phyloP scores from a whole-genome alignment of 1,140 invertebrate genomes.

The Aradophagus sp. region DNA sequence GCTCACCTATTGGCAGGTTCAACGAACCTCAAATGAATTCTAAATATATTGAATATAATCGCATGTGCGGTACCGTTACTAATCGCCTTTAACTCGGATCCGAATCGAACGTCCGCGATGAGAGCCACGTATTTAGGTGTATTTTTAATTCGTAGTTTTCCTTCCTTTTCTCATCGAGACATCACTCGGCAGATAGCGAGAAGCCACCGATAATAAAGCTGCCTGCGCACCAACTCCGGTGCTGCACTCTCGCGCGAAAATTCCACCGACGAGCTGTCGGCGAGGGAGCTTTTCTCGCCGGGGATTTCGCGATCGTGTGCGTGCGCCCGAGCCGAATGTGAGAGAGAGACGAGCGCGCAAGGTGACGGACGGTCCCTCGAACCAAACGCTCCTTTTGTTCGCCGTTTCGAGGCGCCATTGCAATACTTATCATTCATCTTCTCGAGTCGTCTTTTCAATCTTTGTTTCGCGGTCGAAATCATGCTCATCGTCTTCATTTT shows the following conservation, averaged over 20 bases:
- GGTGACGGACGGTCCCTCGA: constrained; percentile 19
- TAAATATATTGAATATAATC: constrained; percentile 43
- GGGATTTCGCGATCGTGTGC: constrained; percentile 11
- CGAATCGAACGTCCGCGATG: constrained; percentile 15
- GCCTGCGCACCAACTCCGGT: constrained; percentile 36
- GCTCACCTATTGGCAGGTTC: too few species aligned
- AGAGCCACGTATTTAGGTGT: too few species aligned
- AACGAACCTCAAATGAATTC: constrained; percentile 45
- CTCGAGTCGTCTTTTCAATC: too few species aligned
- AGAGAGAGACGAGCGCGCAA: constrained; percentile 3
- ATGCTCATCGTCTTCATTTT: too few species aligned
- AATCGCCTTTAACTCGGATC: constrained; percentile 11
- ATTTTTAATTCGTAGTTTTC: too few species aligned
- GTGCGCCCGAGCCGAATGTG: not conserved
- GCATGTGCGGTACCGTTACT: constrained; percentile 28
- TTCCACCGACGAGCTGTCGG: constrained; percentile 35
- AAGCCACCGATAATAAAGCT: constrained; percentile 61
- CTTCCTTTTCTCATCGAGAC: too few species aligned
- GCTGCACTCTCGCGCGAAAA: constrained; percentile 40
- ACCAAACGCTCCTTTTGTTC: constrained; percentile 26
- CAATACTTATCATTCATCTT: constrained; percentile 42
- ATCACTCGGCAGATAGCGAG: constrained; percentile 1
- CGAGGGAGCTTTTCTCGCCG: constrained; percentile 31
- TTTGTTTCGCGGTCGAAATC: too few species aligned
- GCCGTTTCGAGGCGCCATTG: constrained; percentile 44